Conservation (phyloP, 2,888 invertebrate species). For the Scrobipalpa costella region DNA sequence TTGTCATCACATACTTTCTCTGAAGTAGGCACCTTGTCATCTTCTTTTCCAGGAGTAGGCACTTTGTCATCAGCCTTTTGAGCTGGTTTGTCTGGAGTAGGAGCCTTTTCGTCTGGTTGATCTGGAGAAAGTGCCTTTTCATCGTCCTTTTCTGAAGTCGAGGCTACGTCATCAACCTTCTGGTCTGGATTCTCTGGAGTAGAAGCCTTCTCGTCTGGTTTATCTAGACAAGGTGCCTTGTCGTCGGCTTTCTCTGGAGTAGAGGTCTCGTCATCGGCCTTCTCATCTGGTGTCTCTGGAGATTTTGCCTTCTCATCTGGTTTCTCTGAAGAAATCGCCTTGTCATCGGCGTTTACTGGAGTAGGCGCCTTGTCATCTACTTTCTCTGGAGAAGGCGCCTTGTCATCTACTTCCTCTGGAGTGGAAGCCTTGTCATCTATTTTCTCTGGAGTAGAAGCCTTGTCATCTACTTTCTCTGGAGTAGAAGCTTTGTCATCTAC, state of each 20-base stretch:
- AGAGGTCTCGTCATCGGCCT: constrained; percentile 29
- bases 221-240: constrained; percentile 26
- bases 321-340: neutral
- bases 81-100: constrained; percentile 30
- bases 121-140: constrained; percentile 11
- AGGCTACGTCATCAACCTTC: constrained; percentile 26
- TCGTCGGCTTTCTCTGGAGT: constrained; percentile 30
- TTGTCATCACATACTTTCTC: constrained; percentile 24
- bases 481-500: neutral
- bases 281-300: neutral
- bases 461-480: constrained; percentile 19
- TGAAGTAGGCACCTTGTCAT: constrained; percentile 28
- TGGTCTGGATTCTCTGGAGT: constrained; percentile 25
- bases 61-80: constrained; percentile 28
- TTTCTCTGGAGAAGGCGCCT: neutral
- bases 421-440: constrained; percentile 28
- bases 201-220: neutral
- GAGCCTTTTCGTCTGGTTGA: constrained; percentile 29
- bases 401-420: no score
- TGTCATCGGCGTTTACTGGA: neutral
- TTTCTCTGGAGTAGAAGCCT: constrained; percentile 30
- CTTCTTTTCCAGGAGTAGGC: constrained; percentile 25
- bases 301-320: neutral
- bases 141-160: constrained; percentile 17
- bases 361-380: neutral